phyloP scores from a whole-genome alignment of 2,113 vertebrate genomes.

The Okapia johnstoni region DNA sequence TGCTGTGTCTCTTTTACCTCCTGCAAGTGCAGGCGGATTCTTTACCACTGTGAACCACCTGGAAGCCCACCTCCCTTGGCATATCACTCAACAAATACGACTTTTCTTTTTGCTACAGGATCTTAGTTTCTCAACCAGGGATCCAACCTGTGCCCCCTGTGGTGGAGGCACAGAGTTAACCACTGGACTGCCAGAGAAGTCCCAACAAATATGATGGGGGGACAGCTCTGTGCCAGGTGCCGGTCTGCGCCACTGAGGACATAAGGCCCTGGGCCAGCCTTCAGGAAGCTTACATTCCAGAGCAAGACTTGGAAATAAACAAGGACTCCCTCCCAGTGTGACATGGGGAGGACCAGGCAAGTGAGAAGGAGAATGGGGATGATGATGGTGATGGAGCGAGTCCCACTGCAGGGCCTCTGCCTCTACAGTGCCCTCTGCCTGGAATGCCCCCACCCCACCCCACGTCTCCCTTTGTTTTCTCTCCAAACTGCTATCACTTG shows the following conservation, averaged over 20 bases:
- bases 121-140: background rate
- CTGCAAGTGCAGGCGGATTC: background rate
- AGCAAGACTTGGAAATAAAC: background rate
- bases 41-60: background rate
- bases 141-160: background rate
- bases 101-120: background rate
- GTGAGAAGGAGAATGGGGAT: background rate
- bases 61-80: background rate
- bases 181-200: background rate
- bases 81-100: background rate
- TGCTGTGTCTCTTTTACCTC: background rate
- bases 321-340: fast-evolving
- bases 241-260: background rate
- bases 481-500: background rate
- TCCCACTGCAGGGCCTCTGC: background rate
- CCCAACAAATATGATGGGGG: fast-evolving
- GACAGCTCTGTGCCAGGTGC: background rate
- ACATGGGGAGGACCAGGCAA: background rate
- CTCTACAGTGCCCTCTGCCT: background rate
- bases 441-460: background rate
- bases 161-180: background rate
- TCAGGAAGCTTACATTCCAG: background rate
- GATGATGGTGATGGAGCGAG: fast-evolving
- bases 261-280: background rate
- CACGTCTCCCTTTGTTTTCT: background rate